Percentiles rank a stretch among this genome's conserved stretches.
Evolutionary conservation across 2,888 invertebrate species (phyloP).

Genomic region (Caradrina clavipalpis): DNA sequence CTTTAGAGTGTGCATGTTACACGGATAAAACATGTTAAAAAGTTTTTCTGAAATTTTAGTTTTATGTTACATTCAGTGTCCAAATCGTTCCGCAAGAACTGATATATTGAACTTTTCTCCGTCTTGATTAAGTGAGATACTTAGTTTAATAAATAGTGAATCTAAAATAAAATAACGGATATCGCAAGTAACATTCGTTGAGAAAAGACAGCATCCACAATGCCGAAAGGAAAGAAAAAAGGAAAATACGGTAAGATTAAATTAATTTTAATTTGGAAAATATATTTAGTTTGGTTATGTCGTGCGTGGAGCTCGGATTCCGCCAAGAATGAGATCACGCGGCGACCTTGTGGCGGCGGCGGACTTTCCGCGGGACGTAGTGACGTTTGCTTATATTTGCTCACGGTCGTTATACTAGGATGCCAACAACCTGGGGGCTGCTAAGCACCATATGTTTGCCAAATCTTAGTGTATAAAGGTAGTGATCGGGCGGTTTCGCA

Average conservation of each 20-base stretch:
- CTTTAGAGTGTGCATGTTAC: slow-evolving; percentile 87
- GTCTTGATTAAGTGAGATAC: slow-evolving; percentile 93
- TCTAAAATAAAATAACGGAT: slow-evolving; percentile 87
- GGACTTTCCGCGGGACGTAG: slow-evolving; percentile 78
- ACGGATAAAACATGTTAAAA: slow-evolving; percentile 93
- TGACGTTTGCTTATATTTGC: slow-evolving; percentile 80
- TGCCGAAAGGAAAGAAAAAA: slow-evolving; percentile 95
- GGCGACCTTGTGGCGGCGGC: slow-evolving; percentile 85
- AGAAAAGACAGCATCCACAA: slow-evolving; percentile 83
- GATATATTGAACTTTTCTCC: slow-evolving; percentile 94
- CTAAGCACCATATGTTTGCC: slow-evolving; percentile 72
- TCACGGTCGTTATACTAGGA: slow-evolving; percentile 69
- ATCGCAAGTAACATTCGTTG: slow-evolving; percentile 78
- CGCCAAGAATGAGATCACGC: slow-evolving; percentile 87
- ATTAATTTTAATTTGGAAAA: slow-evolving; percentile 28
- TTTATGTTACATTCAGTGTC: slow-evolving; percentile 93
- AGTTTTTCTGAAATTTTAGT: slow-evolving; percentile 93
- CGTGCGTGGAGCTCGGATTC: slow-evolving; percentile 70
- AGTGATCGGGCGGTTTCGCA: slow-evolving; percentile 26
- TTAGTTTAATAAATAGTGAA: slow-evolving; percentile 88
- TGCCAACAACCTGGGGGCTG: slow-evolving; percentile 63
- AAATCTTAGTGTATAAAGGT: slow-evolving; percentile 14
- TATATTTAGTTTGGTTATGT: slow-evolving; percentile 48
- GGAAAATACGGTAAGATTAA: slow-evolving; percentile 93
- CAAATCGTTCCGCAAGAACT: slow-evolving; percentile 93